Evolutionary conservation across 2,113 vertebrate species (phyloP), one percentile per base, ranked within the genome.

Genomic region (Mirounga angustirostris): DNA sequence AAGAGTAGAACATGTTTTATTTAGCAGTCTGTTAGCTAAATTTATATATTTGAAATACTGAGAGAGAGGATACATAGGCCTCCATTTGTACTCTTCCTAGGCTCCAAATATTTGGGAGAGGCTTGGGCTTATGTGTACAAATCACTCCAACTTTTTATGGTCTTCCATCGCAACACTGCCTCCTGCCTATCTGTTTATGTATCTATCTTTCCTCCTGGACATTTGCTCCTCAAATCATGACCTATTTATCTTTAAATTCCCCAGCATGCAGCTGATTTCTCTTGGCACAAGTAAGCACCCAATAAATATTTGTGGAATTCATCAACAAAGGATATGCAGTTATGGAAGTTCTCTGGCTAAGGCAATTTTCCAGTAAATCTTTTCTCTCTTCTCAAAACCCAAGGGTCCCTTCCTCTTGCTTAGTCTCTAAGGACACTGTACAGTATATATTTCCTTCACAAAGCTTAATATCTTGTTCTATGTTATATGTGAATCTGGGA

Each of bases 221-320:
- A 81, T 71, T 88, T 63, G 9, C 30, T 74, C 33, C 21, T 92
- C 78, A 88, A 76, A 54, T 58, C n/a, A 69, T 91, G 28, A n/a
- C 28, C 52, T 93, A 19, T 80, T 97, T 95, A 83, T 71, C 59
- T 96, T 94, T 80, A 50, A 80, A 80, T 84, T 83, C n/a, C 56
- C 74, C 3, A n/a, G 21, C 40, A 56, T 16, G 59, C 36, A 81
- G 56, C 16, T 14, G 26, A 81, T 73, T 83, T 40, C 43, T 83
- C 7, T 74, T 92, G 80, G 14, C 28, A 67, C 43, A 26, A 81
- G 71, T 52, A 69, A 96, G 30, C 12, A 36, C 40, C n/a, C 71
- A 61, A 13, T 83, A 96, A 52, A 84, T 54, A 84, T 59, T 81
- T 89, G n/a, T 28, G 40, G 73, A 95, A 65, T 92, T 91, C 89